Conservation (phyloP, 1,140 invertebrate genomes). For the Aphaenogaster ashmeadi region DNA sequence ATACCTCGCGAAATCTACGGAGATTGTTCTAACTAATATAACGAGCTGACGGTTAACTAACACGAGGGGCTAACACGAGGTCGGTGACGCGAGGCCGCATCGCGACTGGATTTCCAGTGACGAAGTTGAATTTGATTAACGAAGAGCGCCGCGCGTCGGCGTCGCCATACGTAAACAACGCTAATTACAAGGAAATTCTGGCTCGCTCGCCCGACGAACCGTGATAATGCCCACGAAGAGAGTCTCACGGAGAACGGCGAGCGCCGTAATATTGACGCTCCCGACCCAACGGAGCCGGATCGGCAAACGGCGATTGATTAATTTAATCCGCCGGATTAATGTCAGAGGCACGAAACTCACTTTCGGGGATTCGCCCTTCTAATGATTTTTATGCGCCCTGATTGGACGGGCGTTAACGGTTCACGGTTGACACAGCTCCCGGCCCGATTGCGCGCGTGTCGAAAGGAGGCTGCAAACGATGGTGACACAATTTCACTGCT, state of each 20-base stretch:
- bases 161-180: conserved; percentile 74
- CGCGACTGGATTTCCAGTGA: conserved; percentile 36
- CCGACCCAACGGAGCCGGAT: not conserved
- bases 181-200: conserved; percentile 75
- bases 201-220: not conserved
- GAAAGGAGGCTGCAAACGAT: conserved; percentile 9
- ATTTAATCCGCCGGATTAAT: conserved; percentile 56
- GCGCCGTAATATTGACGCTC: conserved; percentile 33
- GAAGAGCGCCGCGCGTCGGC: conserved; percentile 51
- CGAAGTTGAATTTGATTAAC: conserved; percentile 78
- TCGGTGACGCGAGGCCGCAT: conserved; percentile 62
- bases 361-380: conserved; percentile 49
- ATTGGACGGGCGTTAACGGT: conserved; percentile 34
- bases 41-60: conserved; percentile 28
- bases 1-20: conserved; percentile 12
- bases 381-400: conserved; percentile 53
- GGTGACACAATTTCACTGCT: conserved; percentile 44
- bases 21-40: conserved; percentile 51
- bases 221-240: conserved; percentile 26
- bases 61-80: conserved; percentile 8
- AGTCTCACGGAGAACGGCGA: conserved; percentile 9
- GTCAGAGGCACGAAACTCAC: conserved; percentile 47
- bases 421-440: conserved; percentile 26
- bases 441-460: not conserved
- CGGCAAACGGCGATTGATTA: conserved; percentile 58